Conservation (phyloP, 1,140 invertebrate genomes). For the Spodoptera frugiperda region DNA sequence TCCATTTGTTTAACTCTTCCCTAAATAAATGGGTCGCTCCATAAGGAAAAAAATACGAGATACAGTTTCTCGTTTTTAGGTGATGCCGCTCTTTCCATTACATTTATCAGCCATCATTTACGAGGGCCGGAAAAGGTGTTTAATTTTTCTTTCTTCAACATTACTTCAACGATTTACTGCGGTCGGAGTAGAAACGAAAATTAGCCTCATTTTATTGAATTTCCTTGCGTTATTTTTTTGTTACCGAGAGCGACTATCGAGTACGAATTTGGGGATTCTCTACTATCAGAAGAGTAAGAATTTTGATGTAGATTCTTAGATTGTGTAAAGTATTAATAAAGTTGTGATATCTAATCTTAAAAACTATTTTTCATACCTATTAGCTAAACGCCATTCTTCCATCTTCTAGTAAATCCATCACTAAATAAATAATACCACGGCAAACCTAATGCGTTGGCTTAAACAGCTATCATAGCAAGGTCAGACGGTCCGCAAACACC, state of each 20-base stretch:
- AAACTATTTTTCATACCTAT: too few relatives aligned
- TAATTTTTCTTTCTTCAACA: not conserved
- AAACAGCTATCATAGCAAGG: constrained; percentile 28
- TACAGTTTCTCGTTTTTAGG: constrained; percentile 11
- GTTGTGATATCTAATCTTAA: too few relatives aligned
- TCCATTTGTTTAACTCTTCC: constrained; percentile 34
- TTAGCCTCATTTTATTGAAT: not conserved
- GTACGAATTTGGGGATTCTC: too few relatives aligned
- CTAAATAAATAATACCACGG: not conserved
- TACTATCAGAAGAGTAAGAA: too few relatives aligned
- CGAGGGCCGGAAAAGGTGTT: not conserved
- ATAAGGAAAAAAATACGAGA: constrained; percentile 30
- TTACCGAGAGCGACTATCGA: too few relatives aligned
- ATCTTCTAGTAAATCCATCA: not conserved
- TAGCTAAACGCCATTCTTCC: not conserved
- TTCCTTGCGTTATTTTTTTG: too few relatives aligned
- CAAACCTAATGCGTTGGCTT: not conserved
- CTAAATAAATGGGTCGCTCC: constrained; percentile 37
- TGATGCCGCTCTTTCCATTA: not conserved
- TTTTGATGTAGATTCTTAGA: too few relatives aligned
- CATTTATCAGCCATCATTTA: not conserved
- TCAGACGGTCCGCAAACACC: not conserved
- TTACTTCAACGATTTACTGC: too few relatives aligned
- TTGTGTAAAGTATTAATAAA: too few relatives aligned
- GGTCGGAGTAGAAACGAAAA: too few relatives aligned